phyloP scores from a whole-genome alignment of 1,140 invertebrate genomes.

The Drosophila kanapiae region DNA sequence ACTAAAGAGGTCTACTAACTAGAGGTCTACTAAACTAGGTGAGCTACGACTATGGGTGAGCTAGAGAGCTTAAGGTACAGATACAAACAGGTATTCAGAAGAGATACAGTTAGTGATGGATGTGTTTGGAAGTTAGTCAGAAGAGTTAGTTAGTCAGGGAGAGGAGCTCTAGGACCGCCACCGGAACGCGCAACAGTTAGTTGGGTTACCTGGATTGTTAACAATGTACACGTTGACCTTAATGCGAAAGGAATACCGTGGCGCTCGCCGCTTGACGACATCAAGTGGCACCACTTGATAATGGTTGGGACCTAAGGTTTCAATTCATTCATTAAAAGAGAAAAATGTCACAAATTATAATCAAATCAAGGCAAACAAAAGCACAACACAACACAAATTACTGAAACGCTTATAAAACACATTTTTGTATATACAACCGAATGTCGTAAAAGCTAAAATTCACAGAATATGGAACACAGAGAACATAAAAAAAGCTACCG shows the following conservation, averaged over 20 bases:
- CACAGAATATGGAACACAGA: background rate
- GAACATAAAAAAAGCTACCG: background rate
- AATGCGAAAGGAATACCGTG: conserved; percentile 83
- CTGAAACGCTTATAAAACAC: conserved; percentile 19
- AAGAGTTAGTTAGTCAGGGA: background rate
- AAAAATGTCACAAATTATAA: conserved; percentile 60
- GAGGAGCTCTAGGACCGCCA: conserved; percentile 9
- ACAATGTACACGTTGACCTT: conserved; percentile 80
- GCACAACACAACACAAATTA: conserved; percentile 30
- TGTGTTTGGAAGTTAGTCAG: background rate
- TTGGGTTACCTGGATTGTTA: conserved; percentile 83
- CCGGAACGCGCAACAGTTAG: conserved; percentile 60
- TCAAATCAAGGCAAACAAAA: conserved; percentile 46
- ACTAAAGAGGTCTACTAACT: conserved; percentile 40
- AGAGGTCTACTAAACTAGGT: conserved; percentile 22
- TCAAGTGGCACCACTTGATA: conserved; percentile 81
- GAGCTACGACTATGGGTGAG: conserved; percentile 48
- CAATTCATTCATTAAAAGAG: conserved; percentile 46
- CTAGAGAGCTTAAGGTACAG: conserved; percentile 7
- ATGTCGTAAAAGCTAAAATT: conserved; percentile 6
- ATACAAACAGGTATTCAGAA: background rate
- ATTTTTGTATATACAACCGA: conserved; percentile 14
- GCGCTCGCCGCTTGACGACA: conserved; percentile 77
- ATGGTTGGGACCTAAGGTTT: conserved; percentile 71
- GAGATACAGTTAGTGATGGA: conserved; percentile 20